phyloP scores from a whole-genome alignment of 2,113 vertebrate species.

The Girardinichthys multiradiatus region DNA sequence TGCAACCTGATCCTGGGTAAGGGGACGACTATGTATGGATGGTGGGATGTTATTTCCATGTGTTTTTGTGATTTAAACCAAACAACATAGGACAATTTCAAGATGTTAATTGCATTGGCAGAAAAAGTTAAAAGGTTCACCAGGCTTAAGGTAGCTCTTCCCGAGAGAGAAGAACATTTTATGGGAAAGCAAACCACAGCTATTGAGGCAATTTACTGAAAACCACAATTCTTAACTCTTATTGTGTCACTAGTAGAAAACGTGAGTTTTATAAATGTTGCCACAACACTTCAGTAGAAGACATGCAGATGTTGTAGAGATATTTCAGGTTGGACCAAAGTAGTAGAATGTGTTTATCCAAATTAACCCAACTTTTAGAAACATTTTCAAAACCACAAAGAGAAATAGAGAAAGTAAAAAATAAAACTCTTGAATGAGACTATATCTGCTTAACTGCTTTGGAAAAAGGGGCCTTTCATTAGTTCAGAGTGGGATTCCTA shows the following conservation, averaged over 20 bases:
- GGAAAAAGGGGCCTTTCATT: constrained; percentile 62
- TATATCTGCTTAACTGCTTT: constrained; percentile 42
- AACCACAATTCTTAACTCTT: not conserved
- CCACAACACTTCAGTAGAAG: not conserved
- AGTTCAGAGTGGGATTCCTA: constrained; percentile 55
- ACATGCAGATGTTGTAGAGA: not conserved
- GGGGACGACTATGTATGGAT: not conserved
- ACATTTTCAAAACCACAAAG: not conserved
- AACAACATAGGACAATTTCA: not conserved
- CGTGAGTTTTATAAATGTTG: not conserved
- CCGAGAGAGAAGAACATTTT: not conserved
- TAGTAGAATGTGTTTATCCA: not conserved
- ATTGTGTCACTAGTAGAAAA: not conserved
- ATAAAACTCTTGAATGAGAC: constrained; percentile 35
- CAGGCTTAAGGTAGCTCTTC: not conserved
- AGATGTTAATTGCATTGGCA: not conserved
- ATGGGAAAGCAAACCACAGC: not conserved
- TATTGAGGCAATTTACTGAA: not conserved
- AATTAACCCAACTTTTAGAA: not conserved
- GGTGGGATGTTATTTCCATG: not conserved
- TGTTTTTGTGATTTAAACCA: not conserved
- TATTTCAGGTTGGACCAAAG: not conserved
- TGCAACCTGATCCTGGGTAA: not conserved
- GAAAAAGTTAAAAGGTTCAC: not conserved
- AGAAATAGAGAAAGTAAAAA: constrained; percentile 15